Evolutionary conservation across 2,888 invertebrate species (phyloP), one percentile per base, ranked within the genome.

Genomic region (Euplexia lucipara): DNA sequence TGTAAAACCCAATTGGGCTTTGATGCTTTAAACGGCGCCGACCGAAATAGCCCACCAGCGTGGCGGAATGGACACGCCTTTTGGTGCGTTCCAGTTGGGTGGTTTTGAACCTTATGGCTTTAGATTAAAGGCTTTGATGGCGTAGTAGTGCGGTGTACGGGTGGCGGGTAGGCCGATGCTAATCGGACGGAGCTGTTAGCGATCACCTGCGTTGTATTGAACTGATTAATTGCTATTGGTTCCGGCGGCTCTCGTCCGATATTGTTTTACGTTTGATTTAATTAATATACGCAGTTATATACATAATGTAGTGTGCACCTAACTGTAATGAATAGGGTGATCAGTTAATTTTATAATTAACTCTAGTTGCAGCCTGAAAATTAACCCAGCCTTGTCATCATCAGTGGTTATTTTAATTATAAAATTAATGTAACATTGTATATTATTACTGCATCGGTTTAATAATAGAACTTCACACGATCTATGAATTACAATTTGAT

Each of bases 1-100:
- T 92, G 92, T 92, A 91, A 92, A 92, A 92, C 91, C 90, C 90
- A 92, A 92, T 93, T 92, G 91, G 89, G 89, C 91, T 92, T 91
- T 91, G 91, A 92, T 91, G 92, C 90, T 92, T 90, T 90, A 92
- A 93, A 88, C 90, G 90, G 89, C 81, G 85, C 89, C 88, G 84
- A 84, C 89, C 87, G 86, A 88, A 91, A 92, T 90, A 92, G 87
- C 88, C 87, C 84, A 85, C 85, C 84, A 84, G 80, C 83, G 83
- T 76, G 83, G 82, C 70, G 77, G 73, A 79, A 83, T 73, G 61
- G 76, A 72, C 77, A 69, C 67, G 58, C 49, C 57, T 58, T 45
- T 45, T 37, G 18, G 7, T 78, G 72, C 70, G 41, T 42, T 53
- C 51, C 52, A 45, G 41, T 6, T 67, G 44, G 35, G n/a, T 61